phyloP scores from a whole-genome alignment of 1,140 invertebrate genomes.

The Spodoptera frugiperda region DNA sequence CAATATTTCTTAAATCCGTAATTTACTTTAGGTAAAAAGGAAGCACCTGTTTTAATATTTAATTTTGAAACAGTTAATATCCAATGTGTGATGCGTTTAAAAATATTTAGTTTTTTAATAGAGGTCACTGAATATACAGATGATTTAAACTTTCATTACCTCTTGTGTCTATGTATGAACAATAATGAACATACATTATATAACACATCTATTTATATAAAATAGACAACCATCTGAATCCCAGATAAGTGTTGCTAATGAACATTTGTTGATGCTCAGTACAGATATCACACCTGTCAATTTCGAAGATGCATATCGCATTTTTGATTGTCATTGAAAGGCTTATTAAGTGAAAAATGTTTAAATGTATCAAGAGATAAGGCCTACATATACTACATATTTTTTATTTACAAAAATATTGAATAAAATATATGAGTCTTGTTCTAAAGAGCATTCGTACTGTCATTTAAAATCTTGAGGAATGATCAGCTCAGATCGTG shows the following conservation, averaged over 20 bases:
- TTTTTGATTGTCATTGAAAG: constrained; percentile 38
- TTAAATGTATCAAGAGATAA: constrained; percentile 12
- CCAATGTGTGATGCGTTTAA: no score
- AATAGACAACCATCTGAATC: constrained; percentile 24
- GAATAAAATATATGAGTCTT: background rate
- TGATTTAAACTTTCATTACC: background rate
- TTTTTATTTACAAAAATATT: constrained; percentile 5
- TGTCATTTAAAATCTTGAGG: no score
- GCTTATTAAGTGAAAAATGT: constrained; percentile 29
- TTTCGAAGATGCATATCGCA: constrained; percentile 37
- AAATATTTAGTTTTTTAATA: background rate
- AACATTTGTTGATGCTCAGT: constrained; percentile 31
- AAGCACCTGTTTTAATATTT: no score
- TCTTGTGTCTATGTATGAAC: no score
- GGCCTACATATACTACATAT: background rate
- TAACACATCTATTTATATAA: constrained; percentile 6
- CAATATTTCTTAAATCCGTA: no score
- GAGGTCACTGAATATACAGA: background rate
- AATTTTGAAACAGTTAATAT: no score
- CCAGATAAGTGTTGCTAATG: constrained; percentile 34
- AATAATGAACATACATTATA: background rate
- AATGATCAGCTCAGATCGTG: no score
- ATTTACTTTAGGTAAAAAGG: no score
- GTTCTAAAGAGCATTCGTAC: no score
- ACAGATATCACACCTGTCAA: constrained; percentile 24